Evolutionary conservation across 1,140 invertebrate genomes (phyloP), one percentile per base, ranked within the genome.

Genomic region (Bombus ignitus): DNA sequence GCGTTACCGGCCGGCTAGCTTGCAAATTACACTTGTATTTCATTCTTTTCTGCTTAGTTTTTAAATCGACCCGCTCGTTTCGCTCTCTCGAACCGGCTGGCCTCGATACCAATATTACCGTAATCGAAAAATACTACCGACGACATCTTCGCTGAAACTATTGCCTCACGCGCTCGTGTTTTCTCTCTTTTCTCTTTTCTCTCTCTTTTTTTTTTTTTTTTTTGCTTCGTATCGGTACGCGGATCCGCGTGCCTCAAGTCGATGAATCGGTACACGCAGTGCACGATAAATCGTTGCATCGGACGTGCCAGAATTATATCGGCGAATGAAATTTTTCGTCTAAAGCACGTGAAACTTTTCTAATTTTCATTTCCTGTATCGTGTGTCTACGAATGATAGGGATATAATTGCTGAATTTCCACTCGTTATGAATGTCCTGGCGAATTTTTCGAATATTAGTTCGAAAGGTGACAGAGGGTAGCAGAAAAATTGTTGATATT

Each of bases 1-100:
- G 22, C 62, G 77, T 70, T 22, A 15, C 32, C 42, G 28, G 28
- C 77, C 22, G 22, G 25, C 42, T 22, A 18, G 13, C 22, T 37
- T 28, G 32, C 18, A 81, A 72, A 81, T 81, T 81, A 81, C 79
- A 57, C 79, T 53, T 57, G 68, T 42, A 59, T 44, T 53, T 37
- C 22, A 35, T 73, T 81, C 73, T 62, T n/a, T 62, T 39, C 47
- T 13, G 32, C 3, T 3, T 32, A n/a, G n/a, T 73, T 73, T 73
- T 81, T 28, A 73, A 73, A 44, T 62, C 79, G 66, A 42, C 28
- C 39, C 53, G 3, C 42, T 62, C 59, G 44, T 59, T 79, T 53
- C 77, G 65, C 81, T 88, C 72, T 77, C 66, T 35, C 85, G 72
- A 70, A 9, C 32, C 66, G 32, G 32, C n/a, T 18, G 13, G 65